These are phyloP conservation scores for Gymnothorax javanicus DNA, from an alignment of 2,797 vertebrate genomes.

Conservation along the genomic window DNA sequence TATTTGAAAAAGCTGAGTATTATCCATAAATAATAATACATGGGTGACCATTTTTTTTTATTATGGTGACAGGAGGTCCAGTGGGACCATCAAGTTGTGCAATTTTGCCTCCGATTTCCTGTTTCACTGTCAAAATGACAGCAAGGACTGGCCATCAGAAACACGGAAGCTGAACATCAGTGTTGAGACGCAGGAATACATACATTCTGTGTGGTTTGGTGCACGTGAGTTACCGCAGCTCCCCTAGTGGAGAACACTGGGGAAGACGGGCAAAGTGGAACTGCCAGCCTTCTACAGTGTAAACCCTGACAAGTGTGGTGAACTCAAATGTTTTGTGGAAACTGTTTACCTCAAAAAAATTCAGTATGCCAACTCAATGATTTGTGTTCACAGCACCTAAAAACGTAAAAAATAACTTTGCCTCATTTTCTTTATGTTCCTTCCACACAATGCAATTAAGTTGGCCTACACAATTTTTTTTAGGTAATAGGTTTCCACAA, in stretches of 20 bases:
- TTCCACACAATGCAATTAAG: too few relatives aligned
- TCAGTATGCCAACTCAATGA: too few relatives aligned
- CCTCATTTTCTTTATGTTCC: too few relatives aligned
- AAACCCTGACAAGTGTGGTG: too few relatives aligned
- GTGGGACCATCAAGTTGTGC: background rate
- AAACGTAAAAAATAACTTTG: too few relatives aligned
- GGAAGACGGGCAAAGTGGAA: background rate
- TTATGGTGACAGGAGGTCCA: background rate
- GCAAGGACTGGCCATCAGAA: background rate
- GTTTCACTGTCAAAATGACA: background rate
- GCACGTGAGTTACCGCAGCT: background rate
- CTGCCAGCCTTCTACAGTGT: background rate
- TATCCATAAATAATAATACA: too few relatives aligned
- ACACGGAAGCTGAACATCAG: background rate
- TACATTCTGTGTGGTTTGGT: background rate
- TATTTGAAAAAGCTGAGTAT: background rate
- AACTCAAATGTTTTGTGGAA: too few relatives aligned
- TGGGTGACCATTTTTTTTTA: background rate
- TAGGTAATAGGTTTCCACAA: too few relatives aligned
- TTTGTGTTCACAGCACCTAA: too few relatives aligned
- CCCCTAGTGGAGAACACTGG: conserved; percentile 6
- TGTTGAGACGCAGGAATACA: background rate
- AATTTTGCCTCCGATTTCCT: background rate
- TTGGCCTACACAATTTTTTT: too few relatives aligned
- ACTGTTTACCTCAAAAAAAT: too few relatives aligned